Base-by-base conservation (phyloP, 2,797 vertebrate species). In the Alfaro cultratus region DNA sequence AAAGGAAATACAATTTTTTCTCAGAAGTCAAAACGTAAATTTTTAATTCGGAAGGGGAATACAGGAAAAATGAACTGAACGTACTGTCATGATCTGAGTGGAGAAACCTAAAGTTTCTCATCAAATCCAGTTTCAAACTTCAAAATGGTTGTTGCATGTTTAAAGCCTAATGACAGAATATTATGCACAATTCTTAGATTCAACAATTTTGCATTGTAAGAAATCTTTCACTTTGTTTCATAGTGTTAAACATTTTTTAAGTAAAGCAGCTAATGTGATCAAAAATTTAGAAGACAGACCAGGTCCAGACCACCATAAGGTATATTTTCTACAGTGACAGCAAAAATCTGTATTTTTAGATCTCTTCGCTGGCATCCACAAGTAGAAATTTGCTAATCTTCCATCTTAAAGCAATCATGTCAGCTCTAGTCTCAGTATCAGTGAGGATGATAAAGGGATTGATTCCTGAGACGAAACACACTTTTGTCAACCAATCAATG, bases 311-410 rank as follows among this genome's bases (percentile, higher is more conserved):
- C 49, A 49, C 15, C 16, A 11, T 46, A 57, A 78, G 29, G 29
- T 12, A 23, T 60, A 43, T 70, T 43, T 1, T 45, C 39, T 45
- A 47, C 36, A 49, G 46, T 70, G 57, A 72, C 70, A 46, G 55
- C 47, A 46, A 53, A 39, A 81, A 80, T 31, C 15, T 75, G n/a
- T 76, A 46, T 80, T 43, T 80, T 57, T 26, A 21, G 15, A 80
- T 49, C 45, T 47, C n/a, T n/a, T 64, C 1, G 23, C 45, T 16
- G 41, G 34, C 31, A 45, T 53, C 23, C 36, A 45, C 26, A 5
- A 55, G n/a, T 31, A 45, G 1, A 7, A 29, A 16, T 43, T 41
- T 75, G 47, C 26, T 34, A 18, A 62, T 16, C 43, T 78, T 36
- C 41, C 53, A 71, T 72, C 75, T 45, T 74, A 23, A 74, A n/a